phyloP scores from a whole-genome alignment of 2,113 vertebrate genomes.

The Empidonax traillii region DNA sequence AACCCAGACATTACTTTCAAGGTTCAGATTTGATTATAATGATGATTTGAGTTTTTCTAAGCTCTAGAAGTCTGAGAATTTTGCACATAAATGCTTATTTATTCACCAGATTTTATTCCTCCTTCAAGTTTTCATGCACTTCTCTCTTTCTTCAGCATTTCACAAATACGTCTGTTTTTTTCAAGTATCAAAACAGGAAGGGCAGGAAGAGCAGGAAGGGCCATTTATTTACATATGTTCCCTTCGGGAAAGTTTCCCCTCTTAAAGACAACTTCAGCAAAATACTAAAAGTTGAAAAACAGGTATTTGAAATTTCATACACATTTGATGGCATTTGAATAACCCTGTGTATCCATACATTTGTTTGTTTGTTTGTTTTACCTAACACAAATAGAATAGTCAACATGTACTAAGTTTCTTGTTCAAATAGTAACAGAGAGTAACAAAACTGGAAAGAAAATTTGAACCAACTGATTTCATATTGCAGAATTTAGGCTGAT shows the following conservation, averaged over 20 bases:
- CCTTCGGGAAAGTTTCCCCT: background rate
- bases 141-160: background rate
- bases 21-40: background rate
- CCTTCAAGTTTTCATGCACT: background rate
- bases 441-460: background rate
- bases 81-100: background rate
- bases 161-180: background rate
- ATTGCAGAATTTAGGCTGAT: background rate
- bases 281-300: background rate
- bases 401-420: background rate
- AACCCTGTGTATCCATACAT: background rate
- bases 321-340: background rate
- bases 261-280: background rate
- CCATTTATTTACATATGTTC: background rate
- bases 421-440: background rate
- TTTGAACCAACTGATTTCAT: background rate
- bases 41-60: background rate
- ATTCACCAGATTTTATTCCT: background rate
- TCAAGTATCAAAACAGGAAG: background rate
- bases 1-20: background rate
- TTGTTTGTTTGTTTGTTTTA: background rate
- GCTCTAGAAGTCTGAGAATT: background rate
- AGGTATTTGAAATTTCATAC: background rate
- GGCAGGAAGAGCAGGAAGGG: rapidly evolving
- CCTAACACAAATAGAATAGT: background rate